Conservation (phyloP, 2,888 invertebrate genomes). For the Drosophila helvetica region DNA sequence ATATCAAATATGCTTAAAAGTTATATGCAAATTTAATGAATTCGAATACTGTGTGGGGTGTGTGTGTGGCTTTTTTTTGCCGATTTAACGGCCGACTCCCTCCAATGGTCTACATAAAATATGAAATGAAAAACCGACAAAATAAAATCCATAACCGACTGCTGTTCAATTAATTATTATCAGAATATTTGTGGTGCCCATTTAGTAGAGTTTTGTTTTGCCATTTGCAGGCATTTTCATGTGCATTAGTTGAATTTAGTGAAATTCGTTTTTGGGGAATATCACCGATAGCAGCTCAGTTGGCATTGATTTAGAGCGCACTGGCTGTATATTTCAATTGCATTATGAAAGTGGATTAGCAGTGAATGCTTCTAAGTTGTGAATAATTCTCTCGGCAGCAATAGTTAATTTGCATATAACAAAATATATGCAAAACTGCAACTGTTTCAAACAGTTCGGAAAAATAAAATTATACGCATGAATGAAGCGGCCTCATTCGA, state of each 20-base stretch:
- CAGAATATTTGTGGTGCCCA: conserved; percentile 28
- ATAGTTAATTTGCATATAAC: not conserved
- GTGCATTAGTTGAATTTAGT: conserved; percentile 31
- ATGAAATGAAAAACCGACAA: conserved; percentile 23
- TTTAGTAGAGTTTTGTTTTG: conserved; percentile 22
- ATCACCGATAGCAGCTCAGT: conserved; percentile 6
- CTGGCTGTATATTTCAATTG: conserved; percentile 25
- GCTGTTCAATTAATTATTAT: conserved; percentile 46
- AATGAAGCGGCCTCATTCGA: too few species aligned
- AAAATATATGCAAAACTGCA: not conserved
- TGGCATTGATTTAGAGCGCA: not conserved
- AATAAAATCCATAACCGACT: conserved; percentile 41
- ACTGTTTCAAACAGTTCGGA: not conserved
- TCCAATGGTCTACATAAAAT: not conserved
- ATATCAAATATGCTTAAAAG: conserved; percentile 34
- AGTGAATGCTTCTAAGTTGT: conserved; percentile 21
- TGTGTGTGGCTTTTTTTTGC: conserved; percentile 6
- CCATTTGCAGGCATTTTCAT: conserved; percentile 35
- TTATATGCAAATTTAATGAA: conserved; percentile 46
- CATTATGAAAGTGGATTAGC: conserved; percentile 30
- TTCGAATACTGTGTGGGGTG: conserved; percentile 4
- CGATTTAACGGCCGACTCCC: not conserved
- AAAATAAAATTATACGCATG: too few species aligned
- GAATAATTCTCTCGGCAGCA: conserved; percentile 5
- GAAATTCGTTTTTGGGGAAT: conserved; percentile 20